Evolutionary conservation across 2,797 vertebrate species (phyloP).

Genomic region (Cetoscarus ocellatus): DNA sequence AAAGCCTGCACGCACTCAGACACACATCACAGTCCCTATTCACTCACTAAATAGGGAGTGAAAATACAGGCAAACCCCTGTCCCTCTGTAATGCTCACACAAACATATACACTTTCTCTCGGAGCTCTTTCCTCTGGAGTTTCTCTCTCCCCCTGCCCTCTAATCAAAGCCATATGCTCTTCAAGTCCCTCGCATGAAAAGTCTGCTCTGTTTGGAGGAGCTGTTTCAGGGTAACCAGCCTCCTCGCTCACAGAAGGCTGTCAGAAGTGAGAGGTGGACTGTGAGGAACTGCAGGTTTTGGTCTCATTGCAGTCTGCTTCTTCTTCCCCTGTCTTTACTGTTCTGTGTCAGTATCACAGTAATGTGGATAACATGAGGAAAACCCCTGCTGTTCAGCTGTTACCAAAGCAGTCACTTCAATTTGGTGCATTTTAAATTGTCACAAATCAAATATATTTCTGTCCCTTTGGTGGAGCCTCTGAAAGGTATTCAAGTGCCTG

Average conservation of each 20-base stretch:
- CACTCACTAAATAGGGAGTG: conserved; percentile 14
- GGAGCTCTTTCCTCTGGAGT: conserved; percentile 72
- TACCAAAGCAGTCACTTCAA: neutral
- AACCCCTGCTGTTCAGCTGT: neutral
- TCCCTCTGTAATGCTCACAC: conserved; percentile 30
- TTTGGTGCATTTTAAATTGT: conserved; percentile 19
- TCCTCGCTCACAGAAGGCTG: conserved; percentile 20
- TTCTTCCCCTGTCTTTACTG: neutral
- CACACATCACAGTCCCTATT: conserved; percentile 1
- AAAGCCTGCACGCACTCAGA: neutral
- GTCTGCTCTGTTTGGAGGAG: conserved; percentile 70
- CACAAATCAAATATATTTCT: conserved; percentile 1
- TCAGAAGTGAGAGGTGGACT: conserved; percentile 31
- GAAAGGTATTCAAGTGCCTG: too few relatives aligned
- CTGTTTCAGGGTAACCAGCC: conserved; percentile 29
- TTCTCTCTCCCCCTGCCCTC: conserved; percentile 68
- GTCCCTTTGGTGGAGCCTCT: neutral
- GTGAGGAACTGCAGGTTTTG: conserved; percentile 7
- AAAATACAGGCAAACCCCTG: conserved; percentile 43
- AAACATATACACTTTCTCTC: conserved; percentile 25
- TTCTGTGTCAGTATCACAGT: too few relatives aligned
- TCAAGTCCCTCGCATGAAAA: conserved; percentile 74
- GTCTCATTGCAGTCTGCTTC: conserved; percentile 9
- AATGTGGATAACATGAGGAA: too few relatives aligned
- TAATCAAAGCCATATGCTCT: conserved; percentile 86